Evolutionary conservation across 2,888 invertebrate species (phyloP).

Genomic region (Dryobotodes eremita): DNA sequence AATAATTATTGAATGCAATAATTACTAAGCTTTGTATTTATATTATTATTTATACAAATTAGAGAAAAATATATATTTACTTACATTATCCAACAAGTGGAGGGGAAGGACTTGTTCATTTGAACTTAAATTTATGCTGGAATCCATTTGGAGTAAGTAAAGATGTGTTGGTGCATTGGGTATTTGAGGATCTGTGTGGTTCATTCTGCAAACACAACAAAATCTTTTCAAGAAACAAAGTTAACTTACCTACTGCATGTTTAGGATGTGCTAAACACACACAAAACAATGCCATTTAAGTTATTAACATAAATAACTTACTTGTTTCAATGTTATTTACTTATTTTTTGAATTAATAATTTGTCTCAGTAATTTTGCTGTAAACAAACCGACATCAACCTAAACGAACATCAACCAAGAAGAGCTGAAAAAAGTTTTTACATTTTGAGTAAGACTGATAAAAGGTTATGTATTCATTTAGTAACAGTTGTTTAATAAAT

Average conservation of each 20-base stretch:
- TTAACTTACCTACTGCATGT: neutral
- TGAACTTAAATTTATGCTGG: conserved; percentile 49
- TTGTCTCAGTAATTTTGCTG: neutral
- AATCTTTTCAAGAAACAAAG: neutral
- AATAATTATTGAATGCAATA: neutral
- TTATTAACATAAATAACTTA: conserved; percentile 8
- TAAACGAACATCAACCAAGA: neutral
- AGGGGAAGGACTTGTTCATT: conserved; percentile 75
- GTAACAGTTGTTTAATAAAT: neutral
- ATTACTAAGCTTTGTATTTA: too few species aligned
- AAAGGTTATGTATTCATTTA: too few species aligned
- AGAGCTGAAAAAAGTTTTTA: neutral
- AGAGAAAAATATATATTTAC: conserved; percentile 50
- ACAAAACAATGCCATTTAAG: neutral
- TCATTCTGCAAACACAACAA: conserved; percentile 49
- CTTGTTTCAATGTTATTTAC: conserved; percentile 1
- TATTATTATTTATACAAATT: neutral
- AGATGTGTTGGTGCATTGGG: conserved; percentile 52
- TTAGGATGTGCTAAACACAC: neutral
- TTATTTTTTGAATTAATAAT: neutral
- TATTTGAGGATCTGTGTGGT: conserved; percentile 22
- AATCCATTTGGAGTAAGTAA: conserved; percentile 67
- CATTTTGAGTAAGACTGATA: neutral
- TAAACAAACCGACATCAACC: neutral
- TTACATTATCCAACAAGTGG: conserved; percentile 77